Evolutionary conservation across 2,113 vertebrate species (phyloP), one percentile per base, ranked within the genome.

Genomic region (Alouatta palliata): DNA sequence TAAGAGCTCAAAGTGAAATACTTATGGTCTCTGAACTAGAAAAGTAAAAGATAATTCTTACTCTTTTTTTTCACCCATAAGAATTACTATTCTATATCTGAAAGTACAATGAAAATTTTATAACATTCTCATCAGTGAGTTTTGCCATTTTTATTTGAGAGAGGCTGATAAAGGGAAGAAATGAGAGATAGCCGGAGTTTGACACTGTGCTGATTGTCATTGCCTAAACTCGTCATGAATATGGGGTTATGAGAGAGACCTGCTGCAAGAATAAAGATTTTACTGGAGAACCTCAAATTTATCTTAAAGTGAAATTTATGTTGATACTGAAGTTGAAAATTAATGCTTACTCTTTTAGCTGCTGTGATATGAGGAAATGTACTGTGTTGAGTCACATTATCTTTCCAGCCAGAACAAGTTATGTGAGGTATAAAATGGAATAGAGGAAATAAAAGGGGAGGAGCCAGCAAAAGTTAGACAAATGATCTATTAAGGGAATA

Each of bases 271-370:
- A 97, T 49, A 90, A 85, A 0, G 8, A 88, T 94, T 98, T 98
- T 97, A 97, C 79, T 96, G 61, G 95, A 98, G 97, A 94, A 98
- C 97, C 94, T 97, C 70, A 98, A 87, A 98, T 97, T 98, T 96
- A 97, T 66, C 47, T 64, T 87, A 47, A 90, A 96, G 5, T 93
- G 43, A 87, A 95, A 43, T 97, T 97, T 94, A 73, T 97, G 92
- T 92, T 97, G 97, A 96, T 95, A 93, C 0, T 97, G 95, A 98
- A 84, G 14, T n/a, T 98, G 96, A 98, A 98, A 98, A 98, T 98
- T 96, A 98, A 98, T 98, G 95, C 90, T 97, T 95, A 85, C 30
- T 96, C 91, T 97, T 75, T 82, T 92, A 6, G 80, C 91, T 97
- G 3, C 12, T 91, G 56, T 86, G 21, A 87, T 80, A 30, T 43